Base-by-base conservation (phyloP, 2,888 invertebrate species). In the Eilema griseolum region DNA sequence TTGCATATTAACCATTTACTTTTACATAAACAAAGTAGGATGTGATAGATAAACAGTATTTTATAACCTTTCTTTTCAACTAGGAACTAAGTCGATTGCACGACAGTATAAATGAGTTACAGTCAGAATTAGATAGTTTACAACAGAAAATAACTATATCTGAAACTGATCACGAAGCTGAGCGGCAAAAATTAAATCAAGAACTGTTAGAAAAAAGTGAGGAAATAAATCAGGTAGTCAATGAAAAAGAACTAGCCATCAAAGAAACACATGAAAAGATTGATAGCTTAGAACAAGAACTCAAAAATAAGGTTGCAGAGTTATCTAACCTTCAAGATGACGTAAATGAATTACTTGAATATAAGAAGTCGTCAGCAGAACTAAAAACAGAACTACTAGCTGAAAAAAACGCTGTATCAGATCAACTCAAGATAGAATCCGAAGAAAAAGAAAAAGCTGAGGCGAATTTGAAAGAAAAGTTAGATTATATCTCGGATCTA, bases 81-180 rank as follows among this genome's bases (percentile, higher is more conserved):
- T 91, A 94, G 94, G 93, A 90, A 84, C 69, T 86, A 83, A 79
- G 87, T 86, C 74, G 72, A 69, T 79, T 83, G 77, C 82, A 79
- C 78, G 81, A 85, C 77, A 77, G 65, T 69, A 85, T 89, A 80
- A 87, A 87, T 70, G 85, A 86, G 78, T 88, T 93, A 77, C 82
- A 89, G 86, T 79, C 79, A 66, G 88, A 93, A 72, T 79, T 92
- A 82, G 86, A 90, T 74, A 83, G 73, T 52, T 82, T 91, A 61
- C 85, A 90, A 84, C 82, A 84, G 68, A 90, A 90, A 76, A 80
- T 90, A 64, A 75, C 75, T 61, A 87, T 88, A 56, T 74, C 85
- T 3, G 89, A 93, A 84, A 82, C 80, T 16, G 81, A 86, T 52
- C 85, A 85, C 69, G 76, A 70, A 24, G 74, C 66, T 20, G 83